Evolutionary conservation across 2,113 vertebrate genomes (phyloP), one percentile per base, ranked within the genome.

Genomic region (Dasyornis broadbenti): DNA sequence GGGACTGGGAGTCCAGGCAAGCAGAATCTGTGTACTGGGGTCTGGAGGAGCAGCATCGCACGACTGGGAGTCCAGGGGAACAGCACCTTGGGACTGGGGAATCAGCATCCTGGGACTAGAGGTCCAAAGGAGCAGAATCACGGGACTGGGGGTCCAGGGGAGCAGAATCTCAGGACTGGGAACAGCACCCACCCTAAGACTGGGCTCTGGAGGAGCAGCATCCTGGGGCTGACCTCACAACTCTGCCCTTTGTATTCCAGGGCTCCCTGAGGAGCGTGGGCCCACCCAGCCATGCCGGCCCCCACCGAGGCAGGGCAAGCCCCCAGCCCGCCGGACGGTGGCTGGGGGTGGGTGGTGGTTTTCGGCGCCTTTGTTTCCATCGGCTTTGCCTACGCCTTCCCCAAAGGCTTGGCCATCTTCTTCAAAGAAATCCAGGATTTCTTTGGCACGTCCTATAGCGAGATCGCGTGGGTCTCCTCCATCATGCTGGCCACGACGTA

Each of bases 341-440:
- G 98, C 27, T 98, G 98, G 98, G 99, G 98, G 7, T 98, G 98
- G 98, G 82, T 92, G 39, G 98, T 98, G 75, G 97, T 98, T n/a
- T 47, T 98, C 4, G 98, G 97, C 4, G 97, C 98, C 39, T 98
- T 99, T 78, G 50, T 98, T 31, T 97, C 98, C 75, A 98, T 98
- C 19, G 98, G 98, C 87, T 98, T 99, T 39, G 98, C 98, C 1
- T 98, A 98, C 11, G 95, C 98, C 54, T 98, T 98, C n/a, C 97
- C 98, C 49, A 99, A 99, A 98, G 96, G 95, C 57, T 60, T 98
- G 47, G 98, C 98, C 76, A 98, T 98, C 90, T 99, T 98, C 97
- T 99, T 96, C 96, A 98, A 98, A 92, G 98, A 98, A 76, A 98
- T 99, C 94, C 98, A 99, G 91, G 95, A 95, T 70, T 98, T 98